Conservation (phyloP, 64 coral and sea anemone genomes). For the Dendrophyllia cribrosa region DNA sequence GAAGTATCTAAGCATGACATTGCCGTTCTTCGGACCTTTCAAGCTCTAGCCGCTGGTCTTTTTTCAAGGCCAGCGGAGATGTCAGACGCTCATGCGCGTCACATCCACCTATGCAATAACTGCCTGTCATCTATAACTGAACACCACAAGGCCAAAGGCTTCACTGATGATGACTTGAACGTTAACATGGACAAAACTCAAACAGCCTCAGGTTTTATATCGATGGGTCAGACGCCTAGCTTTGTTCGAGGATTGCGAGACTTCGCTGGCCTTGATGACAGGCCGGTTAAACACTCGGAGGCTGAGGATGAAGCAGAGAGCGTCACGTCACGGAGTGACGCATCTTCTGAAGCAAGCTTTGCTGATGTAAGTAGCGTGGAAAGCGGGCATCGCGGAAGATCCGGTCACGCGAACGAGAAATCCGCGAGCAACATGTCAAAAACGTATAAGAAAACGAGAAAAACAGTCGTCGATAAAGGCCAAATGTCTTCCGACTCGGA, state of each 20-base stretch:
- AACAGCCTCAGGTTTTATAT: slow-evolving; percentile 22
- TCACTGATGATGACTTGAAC: slow-evolving; percentile 1
- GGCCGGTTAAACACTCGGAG: neutral
- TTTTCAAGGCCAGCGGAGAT: slow-evolving; percentile 74
- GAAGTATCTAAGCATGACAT: slow-evolving; percentile 69
- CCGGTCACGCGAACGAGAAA: slow-evolving; percentile 1
- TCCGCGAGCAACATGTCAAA: slow-evolving; percentile 29
- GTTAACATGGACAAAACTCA: neutral
- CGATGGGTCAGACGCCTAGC: slow-evolving; percentile 71
- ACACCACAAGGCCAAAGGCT: neutral
- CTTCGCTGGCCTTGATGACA: slow-evolving; percentile 61
- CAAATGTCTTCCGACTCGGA: slow-evolving; percentile 46
- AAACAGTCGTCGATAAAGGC: neutral
- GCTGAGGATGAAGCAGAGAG: slow-evolving; percentile 35
- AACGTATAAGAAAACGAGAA: slow-evolving; percentile 7
- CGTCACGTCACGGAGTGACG: slow-evolving; percentile 56
- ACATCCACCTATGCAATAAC: slow-evolving; percentile 78
- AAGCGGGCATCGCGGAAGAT: slow-evolving; percentile 57
- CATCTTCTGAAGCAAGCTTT: slow-evolving; percentile 91
- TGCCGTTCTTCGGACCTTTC: slow-evolving; percentile 81
- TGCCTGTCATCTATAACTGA: slow-evolving; percentile 73
- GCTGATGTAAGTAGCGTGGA: slow-evolving; percentile 90
- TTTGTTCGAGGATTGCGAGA: slow-evolving; percentile 81
- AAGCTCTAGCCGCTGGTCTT: slow-evolving; percentile 78
- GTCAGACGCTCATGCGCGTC: slow-evolving; percentile 82